Evolutionary conservation across 2,797 vertebrate genomes (phyloP), one percentile per base, ranked within the genome.

Genomic region (Oreonectes daqikongensis): DNA sequence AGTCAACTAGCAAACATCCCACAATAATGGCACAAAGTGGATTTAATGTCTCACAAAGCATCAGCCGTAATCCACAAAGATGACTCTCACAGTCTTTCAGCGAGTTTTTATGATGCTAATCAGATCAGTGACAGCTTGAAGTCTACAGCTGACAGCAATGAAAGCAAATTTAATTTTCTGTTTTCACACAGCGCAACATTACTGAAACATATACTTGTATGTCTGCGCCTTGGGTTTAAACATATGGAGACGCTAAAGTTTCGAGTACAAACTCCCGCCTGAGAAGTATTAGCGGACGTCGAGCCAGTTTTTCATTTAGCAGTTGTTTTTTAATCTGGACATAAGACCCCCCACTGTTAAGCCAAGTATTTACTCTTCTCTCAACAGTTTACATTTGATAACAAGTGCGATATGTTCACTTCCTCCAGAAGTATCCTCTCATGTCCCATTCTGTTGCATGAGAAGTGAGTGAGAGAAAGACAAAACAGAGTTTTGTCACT

Each of bases 1-100:
- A 90, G 89, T 91, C 90, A 91, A 88, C 90, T 90, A 91, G 91
- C 90, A 90, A 88, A 88, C 86, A 83, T 82, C 12, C 69, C 84
- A 84, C 89, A 89, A 87, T 82, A 82, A 89, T 82, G 86, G 77
- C 84, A 77, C 66, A 84, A 85, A 82, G 87, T 87, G 88, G 88
- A 91, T 90, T 89, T 90, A 84, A 88, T 84, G 87, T 89, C 83
- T 82, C 89, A 90, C 90, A 90, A 88, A 92, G 90, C 83, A 79
- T 75, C 72, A 79, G 74, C 81, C 84, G 80, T 89, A 84, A 84
- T 87, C 88, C 90, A 90, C 88, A 87, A 90, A 88, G 85, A 89
- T 84, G 66, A 84, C 69, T 2, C 17, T 79, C 80, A 81, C 78
- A 85, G 82, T 83, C 83, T 82, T 76, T 74, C 69, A 28, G 53